These are phyloP conservation scores for Cheilosia vulpina DNA, from an alignment of 2,888 invertebrate genomes.

Conservation along the genomic window DNA sequence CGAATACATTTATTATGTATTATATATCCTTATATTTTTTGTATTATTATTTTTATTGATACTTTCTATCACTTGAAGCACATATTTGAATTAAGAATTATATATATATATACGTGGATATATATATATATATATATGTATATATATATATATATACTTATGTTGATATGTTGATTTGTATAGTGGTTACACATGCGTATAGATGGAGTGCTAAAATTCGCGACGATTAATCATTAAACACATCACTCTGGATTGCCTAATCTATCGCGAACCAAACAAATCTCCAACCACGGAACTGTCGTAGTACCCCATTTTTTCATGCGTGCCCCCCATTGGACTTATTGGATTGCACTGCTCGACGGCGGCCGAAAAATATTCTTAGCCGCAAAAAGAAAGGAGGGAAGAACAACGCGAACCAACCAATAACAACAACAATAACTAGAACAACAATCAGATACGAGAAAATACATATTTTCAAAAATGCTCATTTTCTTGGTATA, in stretches of 20 bases:
- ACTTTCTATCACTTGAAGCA: constrained; percentile 53
- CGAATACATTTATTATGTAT: constrained; percentile 26
- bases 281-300: constrained; percentile 56
- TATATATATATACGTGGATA: not conserved
- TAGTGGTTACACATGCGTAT: constrained; percentile 21
- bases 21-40: constrained; percentile 22
- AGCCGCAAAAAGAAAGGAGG: constrained; percentile 55
- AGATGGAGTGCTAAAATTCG: constrained; percentile 10
- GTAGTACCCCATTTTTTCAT: constrained; percentile 68
- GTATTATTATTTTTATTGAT: constrained; percentile 30
- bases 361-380: constrained; percentile 65
- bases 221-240: constrained; percentile 14
- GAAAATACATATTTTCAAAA: constrained; percentile 46
- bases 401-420: constrained; percentile 41
- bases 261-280: constrained; percentile 49
- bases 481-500: constrained; percentile 23
- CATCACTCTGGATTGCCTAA: constrained; percentile 3
- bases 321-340: constrained; percentile 74
- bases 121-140: not conserved
- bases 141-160: not conserved
- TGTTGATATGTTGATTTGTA: not conserved
- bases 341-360: constrained; percentile 72
- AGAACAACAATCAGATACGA: constrained; percentile 24
- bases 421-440: constrained; percentile 19
- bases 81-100: constrained; percentile 9